Base-by-base conservation (phyloP, 2,888 invertebrate species). In the Ichneumoninae sp. region DNA sequence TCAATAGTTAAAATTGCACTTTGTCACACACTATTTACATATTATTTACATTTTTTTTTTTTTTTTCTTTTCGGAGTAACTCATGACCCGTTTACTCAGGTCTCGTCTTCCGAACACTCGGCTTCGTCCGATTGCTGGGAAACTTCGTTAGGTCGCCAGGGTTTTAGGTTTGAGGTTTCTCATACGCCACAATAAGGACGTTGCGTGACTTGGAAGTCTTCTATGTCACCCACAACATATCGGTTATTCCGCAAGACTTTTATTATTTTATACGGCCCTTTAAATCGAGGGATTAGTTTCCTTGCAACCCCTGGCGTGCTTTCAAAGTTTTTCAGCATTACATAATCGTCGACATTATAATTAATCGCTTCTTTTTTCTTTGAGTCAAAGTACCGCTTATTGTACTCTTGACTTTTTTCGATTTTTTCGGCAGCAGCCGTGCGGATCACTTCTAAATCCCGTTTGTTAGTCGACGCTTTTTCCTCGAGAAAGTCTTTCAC, bases 281-380 rank as follows among this genome's bases (percentile, higher is more conserved):
- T 86, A 65, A 82, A 87, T 40, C 65, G 66, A 5, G 87, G 87
- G n/a, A 88, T 83, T 3, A 88, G n/a, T 65, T 89, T 89, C 50
- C 84, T 81, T 3, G 85, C 60, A 10, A 72, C 79, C 13, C 88
- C 86, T 1, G 84, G 69, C 19, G 86, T 84, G n/a, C 80, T 83
- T 3, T 86, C 83, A 26, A 85, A 86, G 52, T 88, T 86, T 26
- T 70, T 81, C 16, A 85, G 44, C 81, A 87, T 85, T 1, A 88
- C 86, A 40, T 79, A 81, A 54, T 87, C 88, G 4, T 80, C 86
- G 1, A 80, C 68, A 19, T 83, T n/a, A 40, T 87, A 87, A n/a
- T 68, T 62, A 60, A 78, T 62, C 4, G 87, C 83, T n/a, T n/a
- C n/a, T n/a, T n/a, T n/a, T n/a, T n/a, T n/a, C n/a, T n/a, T n/a